Evolutionary conservation across 2,888 invertebrate species (phyloP), one percentile per base, ranked within the genome.

Genomic region (Schizotus pectinicornis): DNA sequence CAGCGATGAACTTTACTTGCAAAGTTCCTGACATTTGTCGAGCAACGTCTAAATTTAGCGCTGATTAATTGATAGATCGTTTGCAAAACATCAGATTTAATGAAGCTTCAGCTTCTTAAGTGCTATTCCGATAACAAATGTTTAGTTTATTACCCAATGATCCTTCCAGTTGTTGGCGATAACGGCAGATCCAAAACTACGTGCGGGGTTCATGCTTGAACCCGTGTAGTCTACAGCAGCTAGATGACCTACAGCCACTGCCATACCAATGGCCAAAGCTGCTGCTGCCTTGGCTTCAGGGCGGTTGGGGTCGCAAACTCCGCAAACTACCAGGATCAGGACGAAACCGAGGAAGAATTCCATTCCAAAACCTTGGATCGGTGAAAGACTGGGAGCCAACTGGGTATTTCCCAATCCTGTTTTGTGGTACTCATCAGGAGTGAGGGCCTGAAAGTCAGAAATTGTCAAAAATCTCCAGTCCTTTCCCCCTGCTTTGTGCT

Each of bases 181-280:
- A 14, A 94, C 86, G 1, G 95, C 92, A 0, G 94, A 91, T 56
- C 95, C 95, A 73, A 95, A 87, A 58, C 91, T 90, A 61, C 95
- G 84, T 0, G 95, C 95, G 0, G 95, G 94, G 81, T 95, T 95
- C 95, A 95, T 95, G 69, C 94, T 91, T 35, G 94, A 87, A 39
- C 95, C 94, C 7, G 95, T 95, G 74, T 86, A 87, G 80, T 89
- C 88, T 73, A 95, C 91, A 8, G 91, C 91, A 52, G 91, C 87
- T 67, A 95, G 82, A 78, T 96, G 95, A 5, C 94, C 92, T 59
- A 93, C 82, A 0, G 91, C 87, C 41, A 96, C 92, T 0, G 95
- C 86, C 67, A 96, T 83, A 0, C 96, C 96, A 72, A 96, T 95
- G 54, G 94, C 90, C 46, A 96, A 81, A 0, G 95, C 92, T 0